Percentiles rank a stretch among this genome's conserved stretches.
Conservation (phyloP, 1,140 invertebrate species). For the Pentalonia nigronervosa region DNA sequence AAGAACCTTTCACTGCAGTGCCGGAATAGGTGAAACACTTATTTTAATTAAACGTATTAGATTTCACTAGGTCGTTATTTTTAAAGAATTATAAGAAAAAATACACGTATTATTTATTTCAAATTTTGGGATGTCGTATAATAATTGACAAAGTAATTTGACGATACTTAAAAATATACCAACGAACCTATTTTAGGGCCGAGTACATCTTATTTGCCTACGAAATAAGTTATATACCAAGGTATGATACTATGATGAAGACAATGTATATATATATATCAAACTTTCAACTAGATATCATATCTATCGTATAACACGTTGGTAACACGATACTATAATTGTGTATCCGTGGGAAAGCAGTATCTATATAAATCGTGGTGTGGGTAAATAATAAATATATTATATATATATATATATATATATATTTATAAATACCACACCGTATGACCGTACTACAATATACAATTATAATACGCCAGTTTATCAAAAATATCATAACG, state of each 20-base stretch:
- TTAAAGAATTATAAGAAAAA: not conserved
- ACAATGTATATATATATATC: too few relatives aligned
- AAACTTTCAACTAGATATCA: not conserved
- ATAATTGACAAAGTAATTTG: slow-evolving; percentile 14
- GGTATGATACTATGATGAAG: not conserved
- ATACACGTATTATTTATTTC: not conserved
- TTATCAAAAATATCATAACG: not conserved
- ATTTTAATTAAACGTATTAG: not conserved
- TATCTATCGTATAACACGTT: not conserved
- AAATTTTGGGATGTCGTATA: not conserved
- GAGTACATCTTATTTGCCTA: not conserved
- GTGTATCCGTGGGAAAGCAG: not conserved
- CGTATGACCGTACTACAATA: too few relatives aligned
- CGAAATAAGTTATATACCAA: not conserved
- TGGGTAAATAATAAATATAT: not conserved
- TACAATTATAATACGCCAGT: not conserved
- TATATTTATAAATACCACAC: too few relatives aligned
- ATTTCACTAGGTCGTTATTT: not conserved
- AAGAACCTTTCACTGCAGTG: not conserved
- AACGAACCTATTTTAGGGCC: not conserved
- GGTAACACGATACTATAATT: not conserved
- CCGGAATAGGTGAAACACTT: not conserved
- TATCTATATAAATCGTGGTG: not conserved
- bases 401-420: too few relatives aligned
- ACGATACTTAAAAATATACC: not conserved